A percentile compares a stretch with the other conserved stretches of the same genome.
These are phyloP conservation scores for Nomada ferruginata DNA, from an alignment of 2,888 invertebrate species.

Conservation along the genomic window DNA sequence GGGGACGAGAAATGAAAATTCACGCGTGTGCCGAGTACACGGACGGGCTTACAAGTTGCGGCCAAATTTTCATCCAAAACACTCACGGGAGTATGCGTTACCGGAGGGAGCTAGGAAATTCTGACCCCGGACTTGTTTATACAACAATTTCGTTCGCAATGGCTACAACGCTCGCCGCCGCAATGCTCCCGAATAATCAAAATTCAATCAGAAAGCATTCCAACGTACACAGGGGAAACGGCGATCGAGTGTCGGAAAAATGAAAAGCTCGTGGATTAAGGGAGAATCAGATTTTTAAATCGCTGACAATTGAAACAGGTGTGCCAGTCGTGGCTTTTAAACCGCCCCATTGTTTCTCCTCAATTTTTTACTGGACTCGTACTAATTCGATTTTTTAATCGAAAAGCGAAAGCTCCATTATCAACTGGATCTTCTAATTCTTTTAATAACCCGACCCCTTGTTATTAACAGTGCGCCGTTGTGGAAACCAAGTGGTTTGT, in stretches of 20 bases:
- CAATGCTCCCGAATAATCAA: constrained; percentile 61
- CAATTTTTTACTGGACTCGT: not conserved
- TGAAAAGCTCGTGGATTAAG: constrained; percentile 31
- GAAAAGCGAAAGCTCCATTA: not conserved
- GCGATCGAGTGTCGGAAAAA: constrained; percentile 13
- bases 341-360: not conserved
- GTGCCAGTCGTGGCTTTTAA: not conserved
- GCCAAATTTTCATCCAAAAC: constrained; percentile 53
- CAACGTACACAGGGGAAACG: constrained; percentile 22
- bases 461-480: not conserved
- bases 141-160: constrained; percentile 44
- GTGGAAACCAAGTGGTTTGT: not conserved
- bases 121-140: constrained; percentile 35
- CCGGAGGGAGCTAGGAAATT: constrained; percentile 45
- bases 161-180: constrained; percentile 24
- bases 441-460: not conserved
- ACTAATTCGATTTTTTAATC: not conserved
- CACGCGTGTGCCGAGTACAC: constrained; percentile 3
- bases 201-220: constrained; percentile 64
- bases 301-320: no score
- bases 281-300: constrained; percentile 10
- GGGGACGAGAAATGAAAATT: constrained; percentile 48
- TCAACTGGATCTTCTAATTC: not conserved
- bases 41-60: constrained; percentile 22
- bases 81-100: constrained; percentile 25